Base-by-base conservation (phyloP, 2,888 invertebrate species). In the Omphaloscelis lunosa region DNA sequence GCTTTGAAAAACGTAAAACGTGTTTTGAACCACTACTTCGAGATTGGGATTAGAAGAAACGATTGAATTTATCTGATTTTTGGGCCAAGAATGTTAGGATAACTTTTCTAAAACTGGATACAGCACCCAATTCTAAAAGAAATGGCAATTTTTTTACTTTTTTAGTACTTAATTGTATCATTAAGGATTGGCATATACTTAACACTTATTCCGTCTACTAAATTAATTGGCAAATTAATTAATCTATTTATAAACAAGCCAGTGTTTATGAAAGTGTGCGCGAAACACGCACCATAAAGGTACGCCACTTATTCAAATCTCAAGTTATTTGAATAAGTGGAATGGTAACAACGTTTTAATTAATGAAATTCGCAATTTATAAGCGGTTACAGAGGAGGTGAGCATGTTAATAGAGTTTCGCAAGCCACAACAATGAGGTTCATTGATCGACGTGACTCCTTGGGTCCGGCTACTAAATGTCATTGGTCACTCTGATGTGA, bases 341-440 rank as follows among this genome's bases (percentile, higher is more conserved):
- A 83, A 83, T 80, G 77, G 81, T 80, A 83, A 82, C 71, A 79
- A 70, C 15, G 67, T 83, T 70, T 79, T 74, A 80, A 83, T 86
- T 87, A 87, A 83, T 79, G 77, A 88, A 87, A 88, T 86, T 88
- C 86, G 89, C 89, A 78, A 86, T 88, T 87, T 88, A 86, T 87
- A 88, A 80, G 85, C 80, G 72, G 83, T 75, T 66, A 76, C 62
- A 41, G 62, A 75, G 82, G 80, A 89, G 85, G 86, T 90, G 86
- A 91, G 89, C 86, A 88, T 89, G 91, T 92, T 92, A 88, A 75
- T 79, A 82, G 56, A 89, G 93, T 95, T 96, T 96, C 91, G 96
- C 96, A 95, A 95, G 87, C 79, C 78, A 87, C 83, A 92, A 95
- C 96, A 96, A 96, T 96, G 82, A 82, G 87, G 95, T 94, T 95